Conservation (phyloP, 2,888 invertebrate species). For the Rhabditoides inermis region DNA sequence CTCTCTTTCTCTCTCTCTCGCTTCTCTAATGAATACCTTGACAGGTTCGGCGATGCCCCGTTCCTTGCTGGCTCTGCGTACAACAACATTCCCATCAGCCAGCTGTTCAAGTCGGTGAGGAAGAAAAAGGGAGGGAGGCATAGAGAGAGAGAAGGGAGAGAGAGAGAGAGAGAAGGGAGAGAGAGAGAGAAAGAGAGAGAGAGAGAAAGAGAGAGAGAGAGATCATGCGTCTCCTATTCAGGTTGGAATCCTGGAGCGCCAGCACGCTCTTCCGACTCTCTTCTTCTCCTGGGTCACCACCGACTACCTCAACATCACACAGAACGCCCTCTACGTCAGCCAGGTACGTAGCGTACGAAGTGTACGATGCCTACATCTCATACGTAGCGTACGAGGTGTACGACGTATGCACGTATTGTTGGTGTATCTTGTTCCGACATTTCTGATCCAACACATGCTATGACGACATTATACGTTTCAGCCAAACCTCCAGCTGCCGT, state of each 20-base stretch:
- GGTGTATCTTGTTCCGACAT: too few relatives aligned
- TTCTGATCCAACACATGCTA: too few relatives aligned
- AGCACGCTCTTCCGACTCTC: conserved; percentile 30
- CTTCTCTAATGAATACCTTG: not conserved
- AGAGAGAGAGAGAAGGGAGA: conserved; percentile 9
- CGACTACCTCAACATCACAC: conserved; percentile 29
- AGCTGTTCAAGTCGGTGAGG: too few relatives aligned
- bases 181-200: not conserved
- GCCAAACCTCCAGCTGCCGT: conserved; percentile 25
- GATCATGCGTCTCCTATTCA: not conserved
- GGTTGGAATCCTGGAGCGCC: conserved; percentile 12
- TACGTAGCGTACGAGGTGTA: too few relatives aligned
- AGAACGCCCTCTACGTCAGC: conserved; percentile 33
- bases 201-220: not conserved
- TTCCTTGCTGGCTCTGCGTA: too few relatives aligned
- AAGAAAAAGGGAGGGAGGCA: too few relatives aligned
- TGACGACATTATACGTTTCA: conserved; percentile 13
- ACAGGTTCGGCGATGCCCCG: conserved; percentile 23
- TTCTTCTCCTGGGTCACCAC: conserved; percentile 29
- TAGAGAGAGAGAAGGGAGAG: too few relatives aligned
- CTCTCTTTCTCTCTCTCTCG: too few relatives aligned
- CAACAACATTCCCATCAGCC: too few relatives aligned
- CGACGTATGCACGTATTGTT: too few relatives aligned
- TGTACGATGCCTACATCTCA: too few relatives aligned
- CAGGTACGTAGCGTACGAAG: conserved; percentile 26